Base-by-base conservation (phyloP, 2,113 vertebrate species). In the Microcebus murinus region DNA sequence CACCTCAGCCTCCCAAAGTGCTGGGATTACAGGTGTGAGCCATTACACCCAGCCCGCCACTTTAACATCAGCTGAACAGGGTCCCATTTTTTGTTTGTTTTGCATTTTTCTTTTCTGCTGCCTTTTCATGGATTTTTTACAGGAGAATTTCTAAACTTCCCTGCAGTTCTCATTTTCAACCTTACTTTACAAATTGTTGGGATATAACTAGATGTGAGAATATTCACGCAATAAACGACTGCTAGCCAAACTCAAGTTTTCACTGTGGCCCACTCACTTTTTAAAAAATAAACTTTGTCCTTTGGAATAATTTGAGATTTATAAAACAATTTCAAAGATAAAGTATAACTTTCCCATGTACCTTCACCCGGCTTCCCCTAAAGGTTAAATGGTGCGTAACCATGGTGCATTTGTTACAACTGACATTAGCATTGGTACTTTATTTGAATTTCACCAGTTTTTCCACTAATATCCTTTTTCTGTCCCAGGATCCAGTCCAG, bases 191-290 rank as follows among this genome's bases (percentile, higher is more conserved):
- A 95, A 91, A 87, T 89, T 23, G 63, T 71, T 90, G 59, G 36
- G 67, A 29, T 94, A 79, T 83, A 88, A 83, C 88, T 84, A 91
- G 81, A 89, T 73, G 82, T 91, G 83, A 94, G 91, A 93, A 57
- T 91, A 18, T 48, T 77, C 82, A 27, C 71, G 39, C 86, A 82
- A 11, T 39, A 61, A 50, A 67, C 88, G 57, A 89, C 92, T 83
- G 84, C 74, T 80, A 90, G 48, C 80, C 95, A 77, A 93, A 94
- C 70, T 68, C 85, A 96, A 89, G 70, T 96, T 77, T 91, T 90
- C 92, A 87, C 71, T 57, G 79, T 96, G 87, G 74, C 87, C 90
- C 73, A 90, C 84, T 87, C 79, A 94, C 74, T 90, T 96, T 94
- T 93, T 90, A 18, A 86, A 90, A 94, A 90, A 91, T 59, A 85